Evolutionary conservation across 2,888 invertebrate genomes (phyloP).

Genomic region (Agonum fuliginosum): DNA sequence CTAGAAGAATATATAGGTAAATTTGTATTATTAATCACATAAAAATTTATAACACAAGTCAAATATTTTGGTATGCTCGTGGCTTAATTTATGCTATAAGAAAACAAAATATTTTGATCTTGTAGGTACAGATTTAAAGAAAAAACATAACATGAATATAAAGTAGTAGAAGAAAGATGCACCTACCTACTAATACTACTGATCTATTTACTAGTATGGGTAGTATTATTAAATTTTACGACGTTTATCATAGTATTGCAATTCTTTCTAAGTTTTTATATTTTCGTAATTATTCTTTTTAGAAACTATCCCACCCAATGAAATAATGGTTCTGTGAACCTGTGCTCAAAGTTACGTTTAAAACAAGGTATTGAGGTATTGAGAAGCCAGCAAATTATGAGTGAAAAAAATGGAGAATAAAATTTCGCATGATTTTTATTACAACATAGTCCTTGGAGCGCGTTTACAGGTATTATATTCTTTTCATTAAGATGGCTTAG

Average conservation of each 20-base stretch:
- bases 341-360: not conserved
- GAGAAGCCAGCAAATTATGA: constrained; percentile 10
- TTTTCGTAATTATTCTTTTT: not conserved
- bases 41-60: too few species aligned
- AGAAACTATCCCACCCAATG: too few species aligned
- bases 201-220: not conserved
- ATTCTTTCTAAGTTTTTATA: not conserved
- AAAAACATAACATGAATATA: too few species aligned
- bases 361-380: not conserved
- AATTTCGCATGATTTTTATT: constrained; percentile 44
- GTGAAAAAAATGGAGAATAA: constrained; percentile 25
- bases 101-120: too few species aligned
- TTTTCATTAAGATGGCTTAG: constrained; percentile 56
- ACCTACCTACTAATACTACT: not conserved
- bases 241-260: not conserved
- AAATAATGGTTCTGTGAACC: constrained; percentile 2
- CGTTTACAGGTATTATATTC: constrained; percentile 46
- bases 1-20: too few species aligned
- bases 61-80: constrained; percentile 5
- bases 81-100: not conserved
- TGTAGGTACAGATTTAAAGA: too few species aligned
- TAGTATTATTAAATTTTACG: too few species aligned
- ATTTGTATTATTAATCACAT: too few species aligned
- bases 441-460: constrained; percentile 45
- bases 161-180: too few species aligned